These are phyloP conservation scores for Zosterops lateralis DNA, from an alignment of 2,113 vertebrate species.

Conservation along the genomic window DNA sequence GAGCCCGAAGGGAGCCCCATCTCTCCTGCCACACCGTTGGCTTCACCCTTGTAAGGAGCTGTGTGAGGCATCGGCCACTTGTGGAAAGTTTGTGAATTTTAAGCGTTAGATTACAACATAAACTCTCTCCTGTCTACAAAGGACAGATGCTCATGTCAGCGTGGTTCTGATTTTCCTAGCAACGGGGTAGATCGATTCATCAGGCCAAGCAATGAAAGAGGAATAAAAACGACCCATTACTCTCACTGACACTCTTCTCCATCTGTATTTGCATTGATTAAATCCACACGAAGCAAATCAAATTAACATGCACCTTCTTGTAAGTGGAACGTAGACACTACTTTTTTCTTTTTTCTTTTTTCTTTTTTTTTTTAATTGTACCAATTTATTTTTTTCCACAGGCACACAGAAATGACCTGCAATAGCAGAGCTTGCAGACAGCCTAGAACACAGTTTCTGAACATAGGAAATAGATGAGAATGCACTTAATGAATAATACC, in stretches of 20 bases:
- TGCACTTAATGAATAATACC: background rate
- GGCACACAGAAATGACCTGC: background rate
- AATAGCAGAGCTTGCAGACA: background rate
- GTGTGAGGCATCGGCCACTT: background rate
- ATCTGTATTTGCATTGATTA: slow-evolving; percentile 11
- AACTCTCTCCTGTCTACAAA: background rate
- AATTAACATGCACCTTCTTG: background rate
- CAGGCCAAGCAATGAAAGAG: background rate
- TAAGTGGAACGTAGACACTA: background rate
- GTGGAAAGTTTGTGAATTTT: background rate
- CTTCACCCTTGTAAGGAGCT: background rate
- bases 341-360: background rate
- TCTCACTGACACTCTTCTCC: background rate
- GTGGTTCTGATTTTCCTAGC: background rate
- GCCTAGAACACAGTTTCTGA: background rate
- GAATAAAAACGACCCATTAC: background rate
- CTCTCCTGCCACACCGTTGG: background rate
- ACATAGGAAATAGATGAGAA: background rate
- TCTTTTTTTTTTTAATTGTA: background rate
- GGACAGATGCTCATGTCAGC: background rate
- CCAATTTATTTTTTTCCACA: background rate
- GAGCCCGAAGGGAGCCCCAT: background rate
- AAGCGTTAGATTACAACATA: background rate
- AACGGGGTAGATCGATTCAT: background rate
- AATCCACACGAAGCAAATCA: background rate